These are phyloP conservation scores for Hirtodrosophila cameraria DNA, from an alignment of 2,888 invertebrate species.

Conservation along the genomic window DNA sequence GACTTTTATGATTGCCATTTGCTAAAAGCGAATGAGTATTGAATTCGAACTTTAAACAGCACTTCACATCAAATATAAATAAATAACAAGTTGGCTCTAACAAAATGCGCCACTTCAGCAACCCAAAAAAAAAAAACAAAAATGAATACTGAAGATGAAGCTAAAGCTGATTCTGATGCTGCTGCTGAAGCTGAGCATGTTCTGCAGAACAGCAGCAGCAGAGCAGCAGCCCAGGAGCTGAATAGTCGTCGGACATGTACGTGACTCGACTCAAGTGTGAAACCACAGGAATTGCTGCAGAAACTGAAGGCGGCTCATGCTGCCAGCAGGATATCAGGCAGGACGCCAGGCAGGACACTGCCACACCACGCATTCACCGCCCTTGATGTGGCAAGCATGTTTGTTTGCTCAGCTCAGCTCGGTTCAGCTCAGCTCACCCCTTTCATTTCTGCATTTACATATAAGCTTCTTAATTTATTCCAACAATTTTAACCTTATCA, in stretches of 20 bases:
- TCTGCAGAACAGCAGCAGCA: conserved; percentile 10
- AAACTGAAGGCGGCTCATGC: background rate
- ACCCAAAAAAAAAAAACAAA: background rate
- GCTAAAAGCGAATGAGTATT: conserved; percentile 26
- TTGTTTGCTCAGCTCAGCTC: conserved; percentile 45
- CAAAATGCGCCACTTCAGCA: conserved; percentile 49
- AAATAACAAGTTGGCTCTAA: conserved; percentile 51
- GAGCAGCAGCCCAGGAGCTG: conserved; percentile 35
- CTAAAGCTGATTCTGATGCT: conserved; percentile 6
- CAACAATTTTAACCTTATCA: too few species aligned
- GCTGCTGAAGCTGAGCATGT: conserved; percentile 15
- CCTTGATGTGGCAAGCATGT: conserved; percentile 34
- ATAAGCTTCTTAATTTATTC: too few species aligned
- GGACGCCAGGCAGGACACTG: conserved; percentile 26
- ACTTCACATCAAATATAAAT: conserved; percentile 45
- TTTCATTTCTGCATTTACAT: too few species aligned
- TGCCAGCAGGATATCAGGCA: conserved; percentile 49
- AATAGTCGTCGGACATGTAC: conserved; percentile 53
- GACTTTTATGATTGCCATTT: background rate
- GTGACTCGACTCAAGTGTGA: conserved; percentile 62
- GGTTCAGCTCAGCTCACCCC: too few species aligned
- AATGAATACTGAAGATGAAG: background rate
- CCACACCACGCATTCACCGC: conserved; percentile 26
- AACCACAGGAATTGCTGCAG: conserved; percentile 39
- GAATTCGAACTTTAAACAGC: conserved; percentile 25